Evolutionary conservation across 2,888 invertebrate species (phyloP), one percentile per base, ranked within the genome.

Genomic region (Limnephilus lunatus): DNA sequence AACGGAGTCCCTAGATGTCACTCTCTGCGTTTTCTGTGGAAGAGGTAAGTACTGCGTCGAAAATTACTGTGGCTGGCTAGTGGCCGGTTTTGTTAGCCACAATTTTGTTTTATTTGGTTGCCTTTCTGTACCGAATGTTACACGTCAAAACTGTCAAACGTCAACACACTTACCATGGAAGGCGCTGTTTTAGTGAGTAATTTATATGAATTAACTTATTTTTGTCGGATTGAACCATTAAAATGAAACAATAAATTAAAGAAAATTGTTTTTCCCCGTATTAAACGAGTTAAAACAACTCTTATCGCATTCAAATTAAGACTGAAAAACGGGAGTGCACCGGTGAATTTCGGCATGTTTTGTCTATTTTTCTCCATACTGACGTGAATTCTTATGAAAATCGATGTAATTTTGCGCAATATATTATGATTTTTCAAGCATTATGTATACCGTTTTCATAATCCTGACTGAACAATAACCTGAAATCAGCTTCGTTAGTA

Each of bases 101-200:
- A 87, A 31, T 91, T 86, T 90, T 32, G 53, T 92, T 85, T 83
- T 89, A 39, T 81, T 85, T 90, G 25, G 89, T 92, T 91, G 91
- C 39, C 48, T 32, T 30, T 25, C 48, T 91, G 92, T 2, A 32
- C 35, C n/a, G 83, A 80, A 85, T 44, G 80, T 87, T 92, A 92
- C 92, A 92, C 92, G 92, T 92, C 92, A 92, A 92, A 92, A 91
- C 90, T 92, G 90, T 92, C 92, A 92, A 91, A 92, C 53, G 44
- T 88, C 80, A 88, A 31, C 53, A 88, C 0, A 31, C 7, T 85
- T 85, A 91, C 68, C 44, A 92, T 92, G 92, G 92, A 92, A 87
- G 92, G 92, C 83, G 90, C 91, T n/a, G 92, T 92, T 88, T 90
- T 92, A 90, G 92, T 92, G 81, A 92, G 89, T 91, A 81, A 81